These are phyloP conservation scores for Podiceps cristatus DNA, from an alignment of 2,113 vertebrate genomes.

Conservation along the genomic window DNA sequence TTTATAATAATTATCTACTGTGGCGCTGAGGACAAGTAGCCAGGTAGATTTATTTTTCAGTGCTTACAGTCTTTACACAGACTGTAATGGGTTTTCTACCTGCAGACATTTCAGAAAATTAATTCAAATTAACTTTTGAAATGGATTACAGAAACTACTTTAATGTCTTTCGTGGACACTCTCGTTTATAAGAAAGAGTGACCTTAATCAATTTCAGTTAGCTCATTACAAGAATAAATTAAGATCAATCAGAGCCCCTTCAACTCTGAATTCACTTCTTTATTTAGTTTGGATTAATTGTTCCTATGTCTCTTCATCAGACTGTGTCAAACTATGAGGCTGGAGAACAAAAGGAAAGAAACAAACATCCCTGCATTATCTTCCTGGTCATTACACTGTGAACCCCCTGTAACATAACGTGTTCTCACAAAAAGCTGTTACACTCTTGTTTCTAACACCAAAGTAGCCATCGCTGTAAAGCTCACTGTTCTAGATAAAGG, in stretches of 20 bases:
- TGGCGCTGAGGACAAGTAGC: neutral
- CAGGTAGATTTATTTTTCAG: neutral
- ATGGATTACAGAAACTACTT: conserved; percentile 12
- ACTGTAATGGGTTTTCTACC: neutral
- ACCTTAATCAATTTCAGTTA: conserved; percentile 3
- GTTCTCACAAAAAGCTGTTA: neutral
- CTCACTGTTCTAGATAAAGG: neutral
- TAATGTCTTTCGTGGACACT: neutral
- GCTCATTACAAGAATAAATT: conserved; percentile 30
- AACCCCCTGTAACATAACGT: neutral
- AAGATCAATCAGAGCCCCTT: neutral
- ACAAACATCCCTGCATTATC: neutral
- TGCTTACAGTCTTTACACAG: neutral
- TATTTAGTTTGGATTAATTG: conserved; percentile 5
- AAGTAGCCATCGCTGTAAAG: neutral
- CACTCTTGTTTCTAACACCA: neutral
- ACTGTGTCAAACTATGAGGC: neutral
- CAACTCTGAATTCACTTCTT: neutral
- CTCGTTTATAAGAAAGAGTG: neutral
- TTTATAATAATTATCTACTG: neutral
- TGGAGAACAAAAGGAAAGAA: neutral
- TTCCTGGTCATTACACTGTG: neutral
- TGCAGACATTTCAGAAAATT: conserved; percentile 32
- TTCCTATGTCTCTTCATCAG: neutral
- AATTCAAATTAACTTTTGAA: conserved; percentile 38